Conservation (phyloP, 37 sponge, comb jelly and placozoan species). For the Halisarca cf. caerulea region DNA sequence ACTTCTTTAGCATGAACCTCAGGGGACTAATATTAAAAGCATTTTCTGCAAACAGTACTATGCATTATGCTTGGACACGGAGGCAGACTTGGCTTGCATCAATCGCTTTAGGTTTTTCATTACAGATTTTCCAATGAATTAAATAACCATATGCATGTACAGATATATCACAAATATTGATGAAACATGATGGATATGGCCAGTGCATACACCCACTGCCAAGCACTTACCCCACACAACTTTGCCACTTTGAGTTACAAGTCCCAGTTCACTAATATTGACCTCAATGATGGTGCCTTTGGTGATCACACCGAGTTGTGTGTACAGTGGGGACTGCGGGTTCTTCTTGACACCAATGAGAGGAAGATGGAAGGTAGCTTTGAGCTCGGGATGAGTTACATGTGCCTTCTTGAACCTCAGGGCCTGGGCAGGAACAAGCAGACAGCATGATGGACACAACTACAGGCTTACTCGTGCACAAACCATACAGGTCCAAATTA, state of each 20-base stretch:
- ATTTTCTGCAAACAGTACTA: no score
- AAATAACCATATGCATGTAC: no score
- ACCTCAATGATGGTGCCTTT: slow-evolving; percentile 99
- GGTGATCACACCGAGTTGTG: slow-evolving; percentile 98
- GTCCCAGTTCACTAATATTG: slow-evolving; percentile 96
- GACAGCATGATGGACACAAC: not conserved
- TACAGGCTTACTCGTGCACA: no score
- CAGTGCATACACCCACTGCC: not conserved
- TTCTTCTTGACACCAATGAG: slow-evolving; percentile 99
- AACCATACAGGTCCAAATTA: no score
- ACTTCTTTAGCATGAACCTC: no score
- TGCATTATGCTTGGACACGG: no score
- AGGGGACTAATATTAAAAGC: no score
- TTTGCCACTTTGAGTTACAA: slow-evolving; percentile 98
- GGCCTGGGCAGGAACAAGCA: slow-evolving; percentile 30
- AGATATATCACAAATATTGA: no score
- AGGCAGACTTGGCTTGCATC: no score
- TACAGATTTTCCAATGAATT: no score
- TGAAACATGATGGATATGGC: no score
- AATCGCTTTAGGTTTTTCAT: no score
- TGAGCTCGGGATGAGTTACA: slow-evolving; percentile 99
- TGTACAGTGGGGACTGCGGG: slow-evolving; percentile 93
- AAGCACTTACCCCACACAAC: slow-evolving; percentile 99
- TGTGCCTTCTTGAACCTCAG: slow-evolving; percentile 99
- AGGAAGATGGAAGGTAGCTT: slow-evolving; percentile 97